These are phyloP conservation scores for Chironex yamaguchii DNA, from an alignment of 30 jellyfish, hydroid and myxozoan genomes.

Conservation along the genomic window DNA sequence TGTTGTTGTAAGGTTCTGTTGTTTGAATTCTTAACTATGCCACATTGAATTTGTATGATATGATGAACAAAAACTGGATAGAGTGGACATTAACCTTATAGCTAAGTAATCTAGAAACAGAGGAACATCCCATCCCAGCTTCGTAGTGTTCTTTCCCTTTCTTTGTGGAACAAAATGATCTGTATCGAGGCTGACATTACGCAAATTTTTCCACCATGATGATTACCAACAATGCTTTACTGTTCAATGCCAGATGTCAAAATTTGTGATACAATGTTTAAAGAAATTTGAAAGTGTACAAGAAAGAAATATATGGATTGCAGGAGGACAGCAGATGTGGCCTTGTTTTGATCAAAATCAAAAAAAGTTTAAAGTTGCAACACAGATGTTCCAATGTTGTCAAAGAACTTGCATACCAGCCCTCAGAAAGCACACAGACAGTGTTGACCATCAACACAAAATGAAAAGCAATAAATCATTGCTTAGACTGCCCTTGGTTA, in stretches of 20 bases:
- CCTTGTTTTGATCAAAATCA: slow-evolving; percentile 57
- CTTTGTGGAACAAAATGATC: no score
- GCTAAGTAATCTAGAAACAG: no score
- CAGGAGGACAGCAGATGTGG: slow-evolving; percentile 38
- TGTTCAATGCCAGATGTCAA: slow-evolving; percentile 38
- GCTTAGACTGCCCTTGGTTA: slow-evolving; percentile 9
- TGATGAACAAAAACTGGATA: no score
- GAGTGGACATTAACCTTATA: no score
- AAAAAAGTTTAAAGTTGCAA: slow-evolving; percentile 26
- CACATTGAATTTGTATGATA: no score
- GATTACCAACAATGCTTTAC: slow-evolving; percentile 64
- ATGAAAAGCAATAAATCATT: slow-evolving; percentile 36
- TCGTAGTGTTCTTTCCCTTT: no score
- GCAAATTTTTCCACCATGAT: no score
- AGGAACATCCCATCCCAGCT: no score
- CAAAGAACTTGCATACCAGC: slow-evolving; percentile 71
- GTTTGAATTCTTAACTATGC: no score
- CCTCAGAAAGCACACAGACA: slow-evolving; percentile 60
- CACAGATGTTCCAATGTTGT: slow-evolving; percentile 51
- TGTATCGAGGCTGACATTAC: no score
- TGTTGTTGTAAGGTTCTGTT: no score
- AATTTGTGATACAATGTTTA: slow-evolving; percentile 31
- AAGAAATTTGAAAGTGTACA: slow-evolving; percentile 33
- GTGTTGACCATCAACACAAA: slow-evolving; percentile 46
- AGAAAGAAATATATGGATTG: slow-evolving; percentile 13